These are phyloP conservation scores for Cephus nigrinus DNA, from an alignment of 2,888 invertebrate species.

Conservation along the genomic window DNA sequence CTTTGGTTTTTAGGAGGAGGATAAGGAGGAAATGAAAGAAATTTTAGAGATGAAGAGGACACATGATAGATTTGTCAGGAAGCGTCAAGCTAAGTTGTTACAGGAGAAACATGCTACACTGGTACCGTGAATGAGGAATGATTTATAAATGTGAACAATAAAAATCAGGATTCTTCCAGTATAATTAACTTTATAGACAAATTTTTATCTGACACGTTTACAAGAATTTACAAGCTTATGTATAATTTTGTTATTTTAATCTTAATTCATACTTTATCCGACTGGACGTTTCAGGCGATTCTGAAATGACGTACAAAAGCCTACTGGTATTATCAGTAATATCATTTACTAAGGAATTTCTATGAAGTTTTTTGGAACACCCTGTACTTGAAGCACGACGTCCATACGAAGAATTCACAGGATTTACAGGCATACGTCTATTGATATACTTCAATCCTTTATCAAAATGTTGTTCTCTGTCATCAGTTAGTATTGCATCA, in stretches of 20 bases:
- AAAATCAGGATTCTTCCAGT: background rate
- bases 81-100: constrained; percentile 68
- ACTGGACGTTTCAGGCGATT: background rate
- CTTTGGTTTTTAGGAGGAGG: constrained; percentile 77
- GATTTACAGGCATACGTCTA: background rate
- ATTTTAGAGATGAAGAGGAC: constrained; percentile 90
- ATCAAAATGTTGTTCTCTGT: background rate
- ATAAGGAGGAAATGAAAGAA: constrained; percentile 94
- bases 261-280: background rate
- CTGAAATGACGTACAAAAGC: no score
- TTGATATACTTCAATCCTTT: background rate
- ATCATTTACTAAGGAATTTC: background rate
- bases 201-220: background rate
- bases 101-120: constrained; percentile 28
- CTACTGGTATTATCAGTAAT: no score
- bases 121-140: background rate
- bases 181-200: background rate
- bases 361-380: background rate
- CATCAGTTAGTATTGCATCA: background rate
- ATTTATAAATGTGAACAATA: background rate
- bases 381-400: background rate
- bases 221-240: background rate
- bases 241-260: background rate
- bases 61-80: constrained; percentile 82
- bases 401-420: background rate